These are phyloP conservation scores for Syrphus vitripennis DNA, from an alignment of 2,888 invertebrate genomes.

Conservation along the genomic window DNA sequence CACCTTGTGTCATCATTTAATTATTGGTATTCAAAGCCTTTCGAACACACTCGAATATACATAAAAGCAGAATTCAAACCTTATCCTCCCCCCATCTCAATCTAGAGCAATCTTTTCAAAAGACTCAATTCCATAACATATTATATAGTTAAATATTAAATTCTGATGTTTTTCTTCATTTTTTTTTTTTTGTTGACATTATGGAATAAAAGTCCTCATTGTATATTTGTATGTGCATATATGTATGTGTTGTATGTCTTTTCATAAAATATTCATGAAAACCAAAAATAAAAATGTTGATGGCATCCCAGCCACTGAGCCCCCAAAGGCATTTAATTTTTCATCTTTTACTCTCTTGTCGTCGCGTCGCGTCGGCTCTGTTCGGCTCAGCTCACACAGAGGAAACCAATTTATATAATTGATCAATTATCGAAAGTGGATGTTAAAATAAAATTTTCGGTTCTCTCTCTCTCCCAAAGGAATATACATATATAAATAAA, in stretches of 20 bases:
- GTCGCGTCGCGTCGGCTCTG: no score
- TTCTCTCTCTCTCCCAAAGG: neutral
- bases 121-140: no score
- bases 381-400: neutral
- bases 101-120: no score
- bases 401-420: constrained; percentile 63
- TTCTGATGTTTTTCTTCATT: neutral
- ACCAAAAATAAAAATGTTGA: neutral
- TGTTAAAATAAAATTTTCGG: constrained; percentile 33
- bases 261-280: constrained; percentile 1
- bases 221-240: neutral
- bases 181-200: neutral
- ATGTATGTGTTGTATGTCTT: no score
- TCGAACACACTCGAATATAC: no score
- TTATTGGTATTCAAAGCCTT: no score
- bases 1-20: no score
- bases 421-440: constrained; percentile 59
- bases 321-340: constrained; percentile 10
- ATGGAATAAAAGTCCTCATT: neutral
- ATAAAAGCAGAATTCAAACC: no score
- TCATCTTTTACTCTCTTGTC: neutral
- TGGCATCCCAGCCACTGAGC: neutral
- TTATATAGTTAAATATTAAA: neutral
- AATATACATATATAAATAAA: neutral
- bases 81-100: no score